Percentiles rank a stretch among this genome's conserved stretches.
Conservation (phyloP, 2,113 vertebrate genomes). For the Carollia perspicillata region DNA sequence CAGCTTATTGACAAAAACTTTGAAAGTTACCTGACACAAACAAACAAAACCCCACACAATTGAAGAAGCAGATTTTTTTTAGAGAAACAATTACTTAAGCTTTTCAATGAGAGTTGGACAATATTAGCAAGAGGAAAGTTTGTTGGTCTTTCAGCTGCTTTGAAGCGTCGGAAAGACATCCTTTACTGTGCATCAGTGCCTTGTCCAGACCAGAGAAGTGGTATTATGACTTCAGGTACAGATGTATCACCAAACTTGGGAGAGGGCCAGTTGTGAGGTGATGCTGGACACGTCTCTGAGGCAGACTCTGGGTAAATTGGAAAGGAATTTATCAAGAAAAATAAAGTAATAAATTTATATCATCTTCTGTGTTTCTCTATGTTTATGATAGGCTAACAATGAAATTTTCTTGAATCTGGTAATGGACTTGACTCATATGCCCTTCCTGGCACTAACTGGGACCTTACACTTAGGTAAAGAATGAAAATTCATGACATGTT, state of each 20-base stretch:
- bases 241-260: neutral
- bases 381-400: neutral
- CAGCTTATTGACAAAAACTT: neutral
- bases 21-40: neutral
- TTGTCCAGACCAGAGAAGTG: neutral
- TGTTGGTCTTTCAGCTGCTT: neutral
- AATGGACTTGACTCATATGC: neutral
- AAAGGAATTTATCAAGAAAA: neutral
- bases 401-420: neutral
- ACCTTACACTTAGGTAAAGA: neutral
- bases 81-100: neutral
- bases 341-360: neutral
- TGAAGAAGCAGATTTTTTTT: neutral
- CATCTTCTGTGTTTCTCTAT: neutral
- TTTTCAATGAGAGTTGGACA: neutral
- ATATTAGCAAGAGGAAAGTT: neutral
- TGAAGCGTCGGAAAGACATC: neutral
- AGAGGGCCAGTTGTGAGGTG: neutral
- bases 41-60: neutral
- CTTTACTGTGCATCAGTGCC: neutral
- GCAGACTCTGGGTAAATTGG: neutral
- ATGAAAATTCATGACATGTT: neutral
- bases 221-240: neutral
- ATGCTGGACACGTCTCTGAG: neutral
- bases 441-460: neutral